A percentile compares a stretch with the other conserved stretches of the same genome.
These are phyloP conservation scores for Julus scandinavius DNA, from an alignment of 2,888 invertebrate species.

Conservation along the genomic window DNA sequence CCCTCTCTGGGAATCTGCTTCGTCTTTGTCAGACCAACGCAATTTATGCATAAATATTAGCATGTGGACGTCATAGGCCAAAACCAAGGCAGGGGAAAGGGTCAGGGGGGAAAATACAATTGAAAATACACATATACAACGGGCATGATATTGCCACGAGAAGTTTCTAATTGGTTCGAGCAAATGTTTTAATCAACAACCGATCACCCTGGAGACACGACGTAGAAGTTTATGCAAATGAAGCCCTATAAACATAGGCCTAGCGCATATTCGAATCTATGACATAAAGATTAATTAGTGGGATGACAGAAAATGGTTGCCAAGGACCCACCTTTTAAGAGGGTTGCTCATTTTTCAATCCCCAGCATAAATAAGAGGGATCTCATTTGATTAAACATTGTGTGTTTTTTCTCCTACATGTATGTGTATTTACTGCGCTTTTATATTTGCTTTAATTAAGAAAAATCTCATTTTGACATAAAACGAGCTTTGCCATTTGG, in stretches of 20 bases:
- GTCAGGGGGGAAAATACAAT: background rate
- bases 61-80: slow-evolving; percentile 18
- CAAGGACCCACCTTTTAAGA: slow-evolving; percentile 7
- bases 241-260: background rate
- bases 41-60: slow-evolving; percentile 16
- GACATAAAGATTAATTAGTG: slow-evolving; percentile 7
- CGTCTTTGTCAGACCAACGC: background rate
- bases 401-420: background rate
- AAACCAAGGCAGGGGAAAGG: background rate
- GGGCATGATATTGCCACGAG: background rate
- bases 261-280: background rate
- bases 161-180: background rate
- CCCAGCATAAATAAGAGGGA: background rate
- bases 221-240: background rate
- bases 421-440: slow-evolving; percentile 6
- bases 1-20: background rate
- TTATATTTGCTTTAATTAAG: slow-evolving; percentile 26
- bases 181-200: slow-evolving; percentile 33
- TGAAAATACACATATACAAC: background rate
- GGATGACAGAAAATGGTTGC: background rate
- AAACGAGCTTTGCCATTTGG: background rate
- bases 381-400: background rate
- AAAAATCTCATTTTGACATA: background rate
- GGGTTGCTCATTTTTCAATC: slow-evolving; percentile 12
- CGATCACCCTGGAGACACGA: slow-evolving; percentile 23